Conservation (phyloP, 2,797 vertebrate species). For the Borostomias antarcticus region DNA sequence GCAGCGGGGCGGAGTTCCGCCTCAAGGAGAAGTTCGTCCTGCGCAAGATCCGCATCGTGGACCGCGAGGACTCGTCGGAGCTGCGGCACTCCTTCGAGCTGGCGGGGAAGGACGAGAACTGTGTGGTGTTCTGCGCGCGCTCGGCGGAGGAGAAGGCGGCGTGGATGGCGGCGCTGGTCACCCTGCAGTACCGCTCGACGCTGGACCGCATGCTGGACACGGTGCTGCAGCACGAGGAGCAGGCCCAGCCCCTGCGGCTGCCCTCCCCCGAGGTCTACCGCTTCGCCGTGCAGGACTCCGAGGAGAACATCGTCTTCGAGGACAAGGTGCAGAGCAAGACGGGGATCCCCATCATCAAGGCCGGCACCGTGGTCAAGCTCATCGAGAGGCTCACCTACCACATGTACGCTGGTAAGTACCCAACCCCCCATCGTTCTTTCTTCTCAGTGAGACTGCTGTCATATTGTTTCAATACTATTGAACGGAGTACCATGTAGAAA, state of each 20-base stretch:
- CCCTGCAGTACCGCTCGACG: conserved; percentile 94
- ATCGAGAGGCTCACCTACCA: conserved; percentile 98
- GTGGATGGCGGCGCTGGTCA: conserved; percentile 96
- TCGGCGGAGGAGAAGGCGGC: conserved; percentile 90
- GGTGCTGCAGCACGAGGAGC: conserved; percentile 87
- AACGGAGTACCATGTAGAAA: too few relatives aligned
- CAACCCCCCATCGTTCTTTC: too few relatives aligned
- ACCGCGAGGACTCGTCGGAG: conserved; percentile 88
- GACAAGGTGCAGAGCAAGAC: conserved; percentile 92
- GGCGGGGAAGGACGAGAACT: conserved; percentile 88
- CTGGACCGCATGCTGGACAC: conserved; percentile 96
- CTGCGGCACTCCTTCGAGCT: conserved; percentile 89
- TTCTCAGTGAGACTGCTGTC: too few relatives aligned
- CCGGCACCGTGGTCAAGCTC: conserved; percentile 93
- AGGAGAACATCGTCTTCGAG: conserved; percentile 98
- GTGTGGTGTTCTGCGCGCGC: conserved; percentile 86
- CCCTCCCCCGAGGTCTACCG: conserved; percentile 88
- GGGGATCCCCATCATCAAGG: conserved; percentile 95
- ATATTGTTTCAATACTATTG: too few relatives aligned
- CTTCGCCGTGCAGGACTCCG: conserved; percentile 92
- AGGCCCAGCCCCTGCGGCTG: conserved; percentile 88
- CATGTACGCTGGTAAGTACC: conserved; percentile 97
- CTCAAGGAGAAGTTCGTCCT: conserved; percentile 96
- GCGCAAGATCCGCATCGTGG: conserved; percentile 88
- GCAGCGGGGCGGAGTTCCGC: conserved; percentile 88